Percentiles rank a stretch among this genome's conserved stretches.
phyloP scores from a whole-genome alignment of 64 coral and sea anemone genomes.

The Montipora foliosa region DNA sequence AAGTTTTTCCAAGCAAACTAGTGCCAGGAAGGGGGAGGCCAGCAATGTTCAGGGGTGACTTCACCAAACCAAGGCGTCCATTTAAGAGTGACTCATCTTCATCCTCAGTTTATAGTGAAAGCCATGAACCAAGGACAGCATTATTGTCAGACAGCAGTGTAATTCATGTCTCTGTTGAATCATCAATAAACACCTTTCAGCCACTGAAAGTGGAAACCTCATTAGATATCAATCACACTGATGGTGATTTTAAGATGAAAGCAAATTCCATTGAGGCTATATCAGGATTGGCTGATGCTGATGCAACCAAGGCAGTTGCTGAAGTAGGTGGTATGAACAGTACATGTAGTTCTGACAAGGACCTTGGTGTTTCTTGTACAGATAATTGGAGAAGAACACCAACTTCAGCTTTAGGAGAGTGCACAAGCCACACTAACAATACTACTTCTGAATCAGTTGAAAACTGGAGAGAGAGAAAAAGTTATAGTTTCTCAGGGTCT shows the following conservation, averaged over 20 bases:
- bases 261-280: neutral
- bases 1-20: neutral
- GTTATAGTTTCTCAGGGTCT: neutral
- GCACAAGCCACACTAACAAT: neutral
- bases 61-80: conserved; percentile 7
- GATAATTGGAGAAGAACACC: neutral
- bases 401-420: neutral
- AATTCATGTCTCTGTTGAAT: neutral
- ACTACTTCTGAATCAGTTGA: neutral
- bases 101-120: neutral
- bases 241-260: neutral
- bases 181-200: neutral
- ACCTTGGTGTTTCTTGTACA: neutral
- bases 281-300: neutral
- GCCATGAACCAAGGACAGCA: neutral
- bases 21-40: neutral
- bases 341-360: neutral
- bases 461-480: conserved; percentile 9
- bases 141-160: neutral
- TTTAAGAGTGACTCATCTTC: conserved; percentile 24
- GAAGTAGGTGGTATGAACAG: neutral
- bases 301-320: neutral
- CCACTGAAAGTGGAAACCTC: neutral
- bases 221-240: too few species aligned
- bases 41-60: conserved; percentile 9